phyloP scores from a whole-genome alignment of 2,797 vertebrate genomes.

The Poecilia velifera region DNA sequence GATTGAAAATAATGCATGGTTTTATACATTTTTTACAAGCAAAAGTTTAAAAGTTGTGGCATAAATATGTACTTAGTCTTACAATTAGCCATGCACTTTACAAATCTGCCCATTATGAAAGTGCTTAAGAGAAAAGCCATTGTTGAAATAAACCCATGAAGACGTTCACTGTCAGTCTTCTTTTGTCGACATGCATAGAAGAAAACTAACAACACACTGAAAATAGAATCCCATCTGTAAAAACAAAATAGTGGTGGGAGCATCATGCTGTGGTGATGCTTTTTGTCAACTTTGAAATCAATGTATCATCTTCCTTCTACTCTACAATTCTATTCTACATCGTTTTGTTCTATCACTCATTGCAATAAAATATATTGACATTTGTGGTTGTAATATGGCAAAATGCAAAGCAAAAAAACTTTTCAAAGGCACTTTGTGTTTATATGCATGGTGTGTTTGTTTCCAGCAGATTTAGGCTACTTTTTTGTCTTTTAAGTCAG shows the following conservation, averaged over 20 bases:
- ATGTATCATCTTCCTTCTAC: neutral
- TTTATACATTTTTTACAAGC: neutral
- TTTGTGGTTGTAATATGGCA: neutral
- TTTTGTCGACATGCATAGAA: neutral
- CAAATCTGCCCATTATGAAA: neutral
- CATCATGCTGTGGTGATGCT: neutral
- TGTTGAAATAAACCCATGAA: neutral
- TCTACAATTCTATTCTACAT: neutral
- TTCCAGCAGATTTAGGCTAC: conserved; percentile 12
- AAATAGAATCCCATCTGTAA: neutral
- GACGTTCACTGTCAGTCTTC: neutral
- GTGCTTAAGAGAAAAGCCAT: neutral
- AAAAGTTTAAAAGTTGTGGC: neutral
- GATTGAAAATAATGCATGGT: neutral
- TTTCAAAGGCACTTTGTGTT: neutral
- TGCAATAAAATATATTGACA: neutral
- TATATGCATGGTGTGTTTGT: conserved; percentile 19
- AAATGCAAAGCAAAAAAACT: neutral
- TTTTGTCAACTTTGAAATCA: neutral
- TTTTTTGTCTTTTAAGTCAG: neutral
- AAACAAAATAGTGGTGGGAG: neutral
- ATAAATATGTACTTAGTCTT: neutral
- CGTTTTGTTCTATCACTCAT: neutral
- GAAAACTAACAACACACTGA: neutral
- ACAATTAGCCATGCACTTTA: neutral